Conservation (phyloP, 2,888 invertebrate species). For the Anaspis maculata region DNA sequence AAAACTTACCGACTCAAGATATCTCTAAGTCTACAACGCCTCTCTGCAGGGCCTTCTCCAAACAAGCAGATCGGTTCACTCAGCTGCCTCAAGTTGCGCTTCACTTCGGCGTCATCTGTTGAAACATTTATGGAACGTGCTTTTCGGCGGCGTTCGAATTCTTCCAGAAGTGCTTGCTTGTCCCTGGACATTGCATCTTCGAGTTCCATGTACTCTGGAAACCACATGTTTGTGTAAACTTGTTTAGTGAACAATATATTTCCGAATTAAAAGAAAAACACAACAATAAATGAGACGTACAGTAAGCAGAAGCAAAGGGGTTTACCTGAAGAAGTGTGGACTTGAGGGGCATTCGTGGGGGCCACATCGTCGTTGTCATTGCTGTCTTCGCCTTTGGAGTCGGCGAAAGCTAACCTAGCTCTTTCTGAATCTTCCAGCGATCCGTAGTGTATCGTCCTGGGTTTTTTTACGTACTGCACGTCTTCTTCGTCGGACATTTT, state of each 20-base stretch:
- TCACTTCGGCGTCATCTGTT: conserved; percentile 96
- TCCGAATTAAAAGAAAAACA: too few relatives aligned
- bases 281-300: too few relatives aligned
- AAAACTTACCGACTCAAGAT: conserved; percentile 67
- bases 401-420: conserved; percentile 52
- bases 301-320: too few relatives aligned
- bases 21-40: conserved; percentile 84
- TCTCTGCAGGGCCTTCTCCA: conserved; percentile 96
- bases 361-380: conserved; percentile 50
- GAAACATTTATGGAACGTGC: conserved; percentile 94
- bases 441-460: conserved; percentile 78
- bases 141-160: conserved; percentile 89
- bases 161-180: conserved; percentile 85
- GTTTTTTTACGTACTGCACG: conserved; percentile 62
- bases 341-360: conserved; percentile 48
- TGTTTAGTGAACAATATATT: too few relatives aligned
- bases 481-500: conserved; percentile 81
- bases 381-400: conserved; percentile 51
- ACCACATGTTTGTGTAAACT: too few relatives aligned
- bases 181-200: conserved; percentile 82
- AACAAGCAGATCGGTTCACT: conserved; percentile 96
- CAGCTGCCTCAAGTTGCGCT: conserved; percentile 79
- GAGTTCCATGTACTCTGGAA: conserved; percentile 71
- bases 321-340: conserved; percentile 61
- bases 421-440: conserved; percentile 81